Evolutionary conservation across 2,888 invertebrate genomes (phyloP).

Genomic region (Sarcophaga subvicina): DNA sequence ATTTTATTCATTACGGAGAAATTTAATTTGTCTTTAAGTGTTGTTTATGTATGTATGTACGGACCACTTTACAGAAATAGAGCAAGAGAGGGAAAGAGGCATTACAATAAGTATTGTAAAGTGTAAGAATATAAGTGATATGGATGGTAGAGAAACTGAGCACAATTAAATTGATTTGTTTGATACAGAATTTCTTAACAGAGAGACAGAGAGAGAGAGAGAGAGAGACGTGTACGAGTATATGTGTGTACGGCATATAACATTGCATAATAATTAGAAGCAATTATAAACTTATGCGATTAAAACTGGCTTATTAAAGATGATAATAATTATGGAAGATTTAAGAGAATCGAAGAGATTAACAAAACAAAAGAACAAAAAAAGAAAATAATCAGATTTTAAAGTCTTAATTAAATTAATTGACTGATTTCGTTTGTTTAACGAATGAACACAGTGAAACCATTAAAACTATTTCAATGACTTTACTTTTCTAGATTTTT

Average conservation of each 20-base stretch:
- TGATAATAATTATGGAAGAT: background rate
- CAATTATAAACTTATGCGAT: background rate
- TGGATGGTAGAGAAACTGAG: background rate
- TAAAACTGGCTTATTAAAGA: background rate
- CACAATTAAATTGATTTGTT: slow-evolving; percentile 43
- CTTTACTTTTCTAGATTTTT: too few species aligned
- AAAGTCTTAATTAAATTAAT: background rate
- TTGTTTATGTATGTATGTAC: slow-evolving; percentile 2
- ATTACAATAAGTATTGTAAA: background rate
- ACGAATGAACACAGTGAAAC: too few species aligned
- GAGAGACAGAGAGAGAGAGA: background rate
- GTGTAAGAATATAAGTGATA: background rate
- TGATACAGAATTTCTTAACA: slow-evolving; percentile 5
- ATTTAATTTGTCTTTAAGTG: slow-evolving; percentile 37
- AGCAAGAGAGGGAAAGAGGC: too few species aligned
- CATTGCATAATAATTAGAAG: slow-evolving; percentile 46
- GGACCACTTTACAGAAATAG: too few species aligned
- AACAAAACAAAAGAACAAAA: background rate
- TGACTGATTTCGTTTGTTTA: background rate
- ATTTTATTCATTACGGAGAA: slow-evolving; percentile 48
- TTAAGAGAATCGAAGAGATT: background rate
- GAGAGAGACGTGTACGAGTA: too few species aligned
- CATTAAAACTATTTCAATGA: too few species aligned
- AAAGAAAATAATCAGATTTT: background rate
- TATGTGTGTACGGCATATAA: slow-evolving; percentile 30